Evolutionary conservation across 2,888 invertebrate species (phyloP).

Genomic region (Zaprionus bogoriensis): DNA sequence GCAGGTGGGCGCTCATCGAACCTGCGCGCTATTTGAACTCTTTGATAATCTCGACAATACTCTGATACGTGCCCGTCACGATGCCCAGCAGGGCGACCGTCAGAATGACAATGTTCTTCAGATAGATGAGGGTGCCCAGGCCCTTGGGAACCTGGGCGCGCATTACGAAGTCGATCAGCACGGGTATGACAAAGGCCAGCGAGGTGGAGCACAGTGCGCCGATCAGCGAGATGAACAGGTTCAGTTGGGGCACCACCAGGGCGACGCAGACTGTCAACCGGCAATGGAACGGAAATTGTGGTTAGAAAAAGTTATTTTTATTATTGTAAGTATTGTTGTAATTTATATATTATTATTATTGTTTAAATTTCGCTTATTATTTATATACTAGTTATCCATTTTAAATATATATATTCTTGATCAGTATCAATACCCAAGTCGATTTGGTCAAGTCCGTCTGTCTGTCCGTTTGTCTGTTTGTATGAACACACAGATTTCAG

Average conservation of each 20-base stretch:
- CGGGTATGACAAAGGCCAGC: constrained; percentile 93
- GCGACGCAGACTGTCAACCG: constrained; percentile 90
- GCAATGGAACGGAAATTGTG: no score
- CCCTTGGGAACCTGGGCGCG: constrained; percentile 86
- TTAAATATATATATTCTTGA: no score
- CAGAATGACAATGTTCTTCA: constrained; percentile 87
- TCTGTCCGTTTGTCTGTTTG: no score
- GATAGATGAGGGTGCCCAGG: constrained; percentile 82
- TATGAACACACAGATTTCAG: no score
- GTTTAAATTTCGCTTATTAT: no score
- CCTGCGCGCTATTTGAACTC: constrained; percentile 59
- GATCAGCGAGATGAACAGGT: constrained; percentile 94
- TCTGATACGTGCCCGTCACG: constrained; percentile 89
- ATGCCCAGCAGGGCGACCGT: constrained; percentile 88
- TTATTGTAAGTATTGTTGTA: no score
- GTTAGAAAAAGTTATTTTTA: no score
- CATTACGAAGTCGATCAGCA: constrained; percentile 91
- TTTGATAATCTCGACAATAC: constrained; percentile 85
- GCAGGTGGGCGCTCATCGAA: constrained; percentile 1
- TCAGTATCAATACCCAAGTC: no score
- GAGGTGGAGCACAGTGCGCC: constrained; percentile 95
- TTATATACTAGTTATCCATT: no score
- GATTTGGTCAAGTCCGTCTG: no score
- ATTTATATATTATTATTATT: no score
- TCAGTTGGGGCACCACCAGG: constrained; percentile 92